Evolutionary conservation across 2,888 invertebrate genomes (phyloP).

Genomic region (Cataglyphis cursor): DNA sequence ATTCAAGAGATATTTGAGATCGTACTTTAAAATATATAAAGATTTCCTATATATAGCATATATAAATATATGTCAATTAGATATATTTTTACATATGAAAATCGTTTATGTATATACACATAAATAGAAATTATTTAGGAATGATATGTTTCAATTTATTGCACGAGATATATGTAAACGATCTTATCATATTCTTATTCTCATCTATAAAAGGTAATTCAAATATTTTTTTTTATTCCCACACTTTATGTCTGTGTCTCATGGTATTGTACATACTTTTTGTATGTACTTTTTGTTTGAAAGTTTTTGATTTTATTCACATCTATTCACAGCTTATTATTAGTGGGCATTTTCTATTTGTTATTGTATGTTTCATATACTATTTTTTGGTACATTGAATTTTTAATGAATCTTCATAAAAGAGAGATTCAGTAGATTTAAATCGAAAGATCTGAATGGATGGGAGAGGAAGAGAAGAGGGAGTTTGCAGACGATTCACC

Average conservation of each 20-base stretch:
- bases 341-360: neutral
- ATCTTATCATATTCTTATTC: conserved; percentile 12
- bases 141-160: neutral
- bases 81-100: neutral
- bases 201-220: neutral
- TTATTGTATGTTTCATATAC: neutral
- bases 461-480: neutral
- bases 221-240: neutral
- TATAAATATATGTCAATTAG: neutral
- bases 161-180: neutral
- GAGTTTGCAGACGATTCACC: neutral
- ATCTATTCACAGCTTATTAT: no score
- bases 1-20: no score
- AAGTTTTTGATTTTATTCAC: neutral
- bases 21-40: no score
- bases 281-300: no score
- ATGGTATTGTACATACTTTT: neutral
- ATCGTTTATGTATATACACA: neutral
- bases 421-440: neutral
- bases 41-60: neutral
- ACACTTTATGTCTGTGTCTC: neutral
- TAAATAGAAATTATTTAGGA: no score
- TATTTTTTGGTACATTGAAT: neutral
- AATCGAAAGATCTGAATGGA: neutral
- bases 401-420: neutral